Evolutionary conservation across 1,140 invertebrate genomes (phyloP).

Genomic region (Anadara kagoshimensis): DNA sequence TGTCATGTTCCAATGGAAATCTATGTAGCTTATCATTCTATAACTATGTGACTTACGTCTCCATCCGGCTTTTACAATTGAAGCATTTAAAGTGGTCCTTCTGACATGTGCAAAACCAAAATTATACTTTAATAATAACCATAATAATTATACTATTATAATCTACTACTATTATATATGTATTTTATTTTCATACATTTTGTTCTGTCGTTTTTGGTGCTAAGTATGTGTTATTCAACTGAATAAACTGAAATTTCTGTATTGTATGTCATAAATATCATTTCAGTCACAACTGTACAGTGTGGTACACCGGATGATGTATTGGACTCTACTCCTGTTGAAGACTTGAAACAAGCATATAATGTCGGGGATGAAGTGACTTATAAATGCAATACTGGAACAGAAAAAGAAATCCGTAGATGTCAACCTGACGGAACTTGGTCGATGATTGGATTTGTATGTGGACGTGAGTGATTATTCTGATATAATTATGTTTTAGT

Average conservation of each 20-base stretch:
- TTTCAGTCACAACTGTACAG: slow-evolving; percentile 14
- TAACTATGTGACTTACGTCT: too few relatives aligned
- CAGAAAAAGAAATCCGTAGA: slow-evolving; percentile 8
- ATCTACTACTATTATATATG: too few relatives aligned
- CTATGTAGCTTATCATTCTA: too few relatives aligned
- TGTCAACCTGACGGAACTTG: slow-evolving; percentile 27
- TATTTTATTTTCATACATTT: too few relatives aligned
- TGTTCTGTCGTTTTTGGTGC: too few relatives aligned
- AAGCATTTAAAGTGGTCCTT: too few relatives aligned
- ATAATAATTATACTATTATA: too few relatives aligned
- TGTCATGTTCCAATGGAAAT: background rate
- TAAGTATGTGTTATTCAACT: background rate
- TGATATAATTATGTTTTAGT: too few relatives aligned
- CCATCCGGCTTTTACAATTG: too few relatives aligned
- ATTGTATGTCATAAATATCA: background rate
- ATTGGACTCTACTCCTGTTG: slow-evolving; percentile 3
- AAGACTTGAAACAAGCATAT: slow-evolving; percentile 7
- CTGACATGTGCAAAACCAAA: too few relatives aligned
- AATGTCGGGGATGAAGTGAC: slow-evolving; percentile 25
- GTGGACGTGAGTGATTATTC: slow-evolving; percentile 26
- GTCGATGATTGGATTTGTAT: slow-evolving; percentile 29
- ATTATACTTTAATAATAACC: too few relatives aligned
- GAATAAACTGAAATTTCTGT: background rate
- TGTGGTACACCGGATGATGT: slow-evolving; percentile 6
- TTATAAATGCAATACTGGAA: slow-evolving; percentile 25